phyloP scores from a whole-genome alignment of 2,888 invertebrate genomes.

The Pristionchus entomophagus region DNA sequence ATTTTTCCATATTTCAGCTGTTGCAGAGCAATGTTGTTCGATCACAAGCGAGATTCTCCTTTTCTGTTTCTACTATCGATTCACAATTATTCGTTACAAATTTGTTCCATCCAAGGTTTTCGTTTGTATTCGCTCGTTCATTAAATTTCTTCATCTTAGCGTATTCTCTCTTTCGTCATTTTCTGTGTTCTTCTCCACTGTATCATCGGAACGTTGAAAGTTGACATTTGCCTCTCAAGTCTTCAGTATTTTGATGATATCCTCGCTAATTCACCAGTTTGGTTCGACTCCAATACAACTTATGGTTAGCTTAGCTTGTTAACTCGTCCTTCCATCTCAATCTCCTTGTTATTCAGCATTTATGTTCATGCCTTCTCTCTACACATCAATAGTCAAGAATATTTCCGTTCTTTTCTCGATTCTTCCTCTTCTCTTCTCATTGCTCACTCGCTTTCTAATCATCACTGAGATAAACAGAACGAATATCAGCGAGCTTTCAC shows the following conservation, averaged over 20 bases:
- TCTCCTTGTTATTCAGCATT: background rate
- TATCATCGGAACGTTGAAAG: background rate
- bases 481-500: background rate
- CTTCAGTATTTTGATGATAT: background rate
- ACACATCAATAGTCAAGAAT: background rate
- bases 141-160: background rate
- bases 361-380: background rate
- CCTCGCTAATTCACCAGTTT: background rate
- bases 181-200: background rate
- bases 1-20: background rate
- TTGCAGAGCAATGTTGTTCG: slow-evolving; percentile 1
- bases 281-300: background rate
- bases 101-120: background rate
- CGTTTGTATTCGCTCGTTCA: background rate
- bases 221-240: background rate
- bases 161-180: background rate
- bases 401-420: background rate
- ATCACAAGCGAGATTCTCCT: background rate
- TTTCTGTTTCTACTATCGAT: background rate
- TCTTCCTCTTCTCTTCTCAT: background rate
- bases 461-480: background rate
- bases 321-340: background rate
- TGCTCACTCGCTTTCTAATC: background rate
- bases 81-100: background rate
- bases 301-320: background rate